A percentile compares a stretch with the other conserved stretches of the same genome.
Evolutionary conservation across 2,888 invertebrate species (phyloP).

Genomic region (Cephus nigrinus): DNA sequence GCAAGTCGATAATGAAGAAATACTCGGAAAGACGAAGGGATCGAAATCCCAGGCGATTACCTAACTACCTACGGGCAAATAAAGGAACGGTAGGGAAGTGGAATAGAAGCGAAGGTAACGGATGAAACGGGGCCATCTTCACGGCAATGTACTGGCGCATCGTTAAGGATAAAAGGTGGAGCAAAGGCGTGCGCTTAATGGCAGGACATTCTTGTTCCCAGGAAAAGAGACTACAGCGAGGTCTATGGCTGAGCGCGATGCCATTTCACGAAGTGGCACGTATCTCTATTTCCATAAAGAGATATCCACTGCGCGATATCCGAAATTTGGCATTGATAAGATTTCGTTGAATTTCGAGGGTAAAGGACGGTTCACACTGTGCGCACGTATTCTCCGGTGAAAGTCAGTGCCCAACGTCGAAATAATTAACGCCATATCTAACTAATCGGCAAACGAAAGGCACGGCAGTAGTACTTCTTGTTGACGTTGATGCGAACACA

Average conservation of each 20-base stretch:
- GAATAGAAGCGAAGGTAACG: background rate
- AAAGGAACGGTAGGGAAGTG: background rate
- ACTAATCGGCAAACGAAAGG: background rate
- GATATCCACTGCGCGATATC: background rate
- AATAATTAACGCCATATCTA: background rate
- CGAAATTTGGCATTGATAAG: background rate
- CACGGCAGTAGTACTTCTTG: constrained; percentile 22
- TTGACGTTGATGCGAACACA: constrained; percentile 27
- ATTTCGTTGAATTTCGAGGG: background rate
- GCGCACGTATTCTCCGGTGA: no score
- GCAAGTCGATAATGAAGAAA: background rate
- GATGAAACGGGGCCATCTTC: background rate
- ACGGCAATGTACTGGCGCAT: background rate
- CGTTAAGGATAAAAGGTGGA: background rate
- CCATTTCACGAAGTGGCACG: background rate
- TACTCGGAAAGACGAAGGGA: background rate
- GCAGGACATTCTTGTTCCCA: background rate
- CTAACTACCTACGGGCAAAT: background rate
- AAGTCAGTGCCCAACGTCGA: background rate
- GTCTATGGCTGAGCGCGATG: background rate
- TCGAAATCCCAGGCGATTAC: background rate
- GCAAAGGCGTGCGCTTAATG: background rate
- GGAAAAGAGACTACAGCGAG: background rate
- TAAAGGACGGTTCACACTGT: background rate
- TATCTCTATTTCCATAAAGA: background rate